Conservation (phyloP, 2,113 vertebrate genomes). For the Suncus etruscus region DNA sequence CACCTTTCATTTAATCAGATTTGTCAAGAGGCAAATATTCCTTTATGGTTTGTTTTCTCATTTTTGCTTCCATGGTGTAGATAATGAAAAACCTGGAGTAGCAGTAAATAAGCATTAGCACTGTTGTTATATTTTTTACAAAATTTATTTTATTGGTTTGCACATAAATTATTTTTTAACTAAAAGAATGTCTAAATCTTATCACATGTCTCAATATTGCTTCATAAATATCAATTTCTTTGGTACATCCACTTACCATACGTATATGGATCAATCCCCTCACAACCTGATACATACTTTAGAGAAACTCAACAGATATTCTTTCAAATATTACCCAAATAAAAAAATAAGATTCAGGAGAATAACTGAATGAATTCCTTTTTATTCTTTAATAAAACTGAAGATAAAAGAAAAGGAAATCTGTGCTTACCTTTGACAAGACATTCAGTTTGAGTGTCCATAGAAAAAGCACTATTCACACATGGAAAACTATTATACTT, state of each 20-base stretch:
- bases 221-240: not conserved
- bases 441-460: conserved; percentile 4
- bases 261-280: not conserved
- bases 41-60: conserved; percentile 54
- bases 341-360: conserved; percentile 15
- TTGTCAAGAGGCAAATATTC: conserved; percentile 71
- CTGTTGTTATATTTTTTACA: not conserved
- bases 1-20: conserved; percentile 68
- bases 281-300: conserved; percentile 27
- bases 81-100: not conserved
- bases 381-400: not conserved
- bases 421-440: not conserved
- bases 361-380: not conserved
- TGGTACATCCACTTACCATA: not conserved
- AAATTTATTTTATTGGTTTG: not conserved
- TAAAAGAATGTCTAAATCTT: conserved; percentile 33
- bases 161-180: not conserved
- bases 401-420: conserved; percentile 20
- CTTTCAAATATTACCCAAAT: conserved; percentile 9
- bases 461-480: not conserved
- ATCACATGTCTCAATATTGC: not conserved
- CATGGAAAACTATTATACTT: not conserved
- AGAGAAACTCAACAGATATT: not conserved
- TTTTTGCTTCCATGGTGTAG: conserved; percentile 68
- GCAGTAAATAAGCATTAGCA: conserved; percentile 36